phyloP scores from a whole-genome alignment of 2,113 vertebrate species.

The Condylura cristata region DNA sequence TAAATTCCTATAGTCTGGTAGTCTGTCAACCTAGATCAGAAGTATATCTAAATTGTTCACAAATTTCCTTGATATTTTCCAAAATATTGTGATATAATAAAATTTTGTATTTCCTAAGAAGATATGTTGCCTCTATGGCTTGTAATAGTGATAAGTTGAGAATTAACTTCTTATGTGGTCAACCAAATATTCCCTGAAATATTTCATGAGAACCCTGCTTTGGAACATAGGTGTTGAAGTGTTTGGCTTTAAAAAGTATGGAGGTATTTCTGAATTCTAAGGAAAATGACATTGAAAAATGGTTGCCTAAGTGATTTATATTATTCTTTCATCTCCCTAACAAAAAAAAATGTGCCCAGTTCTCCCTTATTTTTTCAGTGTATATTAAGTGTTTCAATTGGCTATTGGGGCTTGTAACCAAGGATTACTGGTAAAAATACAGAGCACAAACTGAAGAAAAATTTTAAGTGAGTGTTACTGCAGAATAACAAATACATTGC shows the following conservation, averaged over 20 bases:
- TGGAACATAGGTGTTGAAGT: background rate
- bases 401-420: background rate
- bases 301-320: background rate
- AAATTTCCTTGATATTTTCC: conserved; percentile 29
- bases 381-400: background rate
- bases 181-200: background rate
- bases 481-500: background rate
- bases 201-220: background rate
- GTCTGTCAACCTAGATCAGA: background rate
- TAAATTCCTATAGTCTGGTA: conserved; percentile 22
- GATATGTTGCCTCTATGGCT: background rate
- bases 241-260: background rate
- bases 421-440: background rate
- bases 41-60: conserved; percentile 12
- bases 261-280: background rate
- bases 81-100: conserved; percentile 4
- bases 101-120: background rate
- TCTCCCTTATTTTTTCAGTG: background rate
- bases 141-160: background rate
- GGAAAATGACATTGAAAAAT: background rate
- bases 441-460: background rate
- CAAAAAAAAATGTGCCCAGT: background rate
- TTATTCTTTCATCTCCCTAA: background rate
- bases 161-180: background rate
- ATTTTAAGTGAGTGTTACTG: background rate